Evolutionary conservation across 2,888 invertebrate genomes (phyloP), one percentile per base, ranked within the genome.

Genomic region (Pandemis corylana): DNA sequence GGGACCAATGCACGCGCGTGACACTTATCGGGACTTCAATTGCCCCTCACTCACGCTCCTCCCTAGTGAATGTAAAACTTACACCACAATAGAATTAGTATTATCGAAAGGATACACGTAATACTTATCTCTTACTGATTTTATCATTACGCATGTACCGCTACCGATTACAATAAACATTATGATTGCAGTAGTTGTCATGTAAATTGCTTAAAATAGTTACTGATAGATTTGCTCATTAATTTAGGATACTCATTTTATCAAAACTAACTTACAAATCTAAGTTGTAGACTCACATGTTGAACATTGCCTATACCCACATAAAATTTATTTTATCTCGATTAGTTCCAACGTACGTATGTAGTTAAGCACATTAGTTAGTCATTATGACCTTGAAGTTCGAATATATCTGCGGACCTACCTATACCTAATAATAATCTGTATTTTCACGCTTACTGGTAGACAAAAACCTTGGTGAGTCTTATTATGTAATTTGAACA

Each of bases 391-490:
- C 46, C 59, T 67, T 80, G 76, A 80, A 78, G 79, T 80, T 81
- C 82, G 82, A 79, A 72, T 78, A 72, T 68, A 64, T 76, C 44
- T 75, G 66, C 67, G 74, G 69, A 68, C 72, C 74, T 79, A 69
- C 73, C 72, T 79, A 76, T 80, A 77, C 83, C 78, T 84, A 80
- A 84, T 62, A 80, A 77, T 80, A 83, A 76, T 85, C 83, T 88
- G 80, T 89, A 86, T 90, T 92, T 92, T 85, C 93, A 94, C 86
- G 93, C 93, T 82, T 79, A 78, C 94, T 84, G 91, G 88, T 87
- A 94, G 93, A 94, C 90, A 94, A 93, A 89, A 93, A 92, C 85
- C 88, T 91, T 85, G 94, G 94, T 94, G 94, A 94, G 94, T 94
- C 88, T 79, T 81, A 78, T 77, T 75, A 78, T 76, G 78, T 73